Evolutionary conservation across 2,888 invertebrate species (phyloP).

Genomic region (Anaspis maculata): DNA sequence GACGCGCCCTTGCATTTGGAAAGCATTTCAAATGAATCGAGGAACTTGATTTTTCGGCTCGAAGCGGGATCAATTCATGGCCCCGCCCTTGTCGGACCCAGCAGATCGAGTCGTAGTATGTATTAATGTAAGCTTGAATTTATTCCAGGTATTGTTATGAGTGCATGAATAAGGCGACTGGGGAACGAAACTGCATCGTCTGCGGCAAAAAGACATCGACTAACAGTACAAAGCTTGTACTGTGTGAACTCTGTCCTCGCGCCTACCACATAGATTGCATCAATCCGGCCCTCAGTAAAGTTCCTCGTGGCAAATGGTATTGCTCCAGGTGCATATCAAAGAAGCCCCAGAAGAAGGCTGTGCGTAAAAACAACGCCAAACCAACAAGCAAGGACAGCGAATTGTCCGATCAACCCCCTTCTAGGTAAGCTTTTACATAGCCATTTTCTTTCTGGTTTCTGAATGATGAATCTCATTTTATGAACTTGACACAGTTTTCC

Average conservation of each 20-base stretch:
- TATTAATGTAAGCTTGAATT: background rate
- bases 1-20: no score
- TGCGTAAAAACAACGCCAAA: conserved; percentile 57
- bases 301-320: conserved; percentile 51
- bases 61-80: no score
- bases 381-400: conserved; percentile 40
- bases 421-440: no score
- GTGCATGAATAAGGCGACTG: conserved; percentile 88
- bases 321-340: conserved; percentile 81
- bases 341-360: conserved; percentile 56
- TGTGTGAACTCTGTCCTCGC: conserved; percentile 84
- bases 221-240: conserved; percentile 55
- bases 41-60: no score
- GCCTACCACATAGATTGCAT: conserved; percentile 92
- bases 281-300: conserved; percentile 75
- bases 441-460: no score
- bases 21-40: no score
- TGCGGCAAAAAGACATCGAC: conserved; percentile 66
- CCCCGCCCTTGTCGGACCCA: no score
- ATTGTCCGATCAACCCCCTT: conserved; percentile 48
- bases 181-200: conserved; percentile 87
- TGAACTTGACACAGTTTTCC: no score
- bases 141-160: conserved; percentile 82
- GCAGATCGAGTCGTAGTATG: no score
- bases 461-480: no score